These are phyloP conservation scores for Cantharis rustica DNA, from an alignment of 2,888 invertebrate species.

Conservation along the genomic window DNA sequence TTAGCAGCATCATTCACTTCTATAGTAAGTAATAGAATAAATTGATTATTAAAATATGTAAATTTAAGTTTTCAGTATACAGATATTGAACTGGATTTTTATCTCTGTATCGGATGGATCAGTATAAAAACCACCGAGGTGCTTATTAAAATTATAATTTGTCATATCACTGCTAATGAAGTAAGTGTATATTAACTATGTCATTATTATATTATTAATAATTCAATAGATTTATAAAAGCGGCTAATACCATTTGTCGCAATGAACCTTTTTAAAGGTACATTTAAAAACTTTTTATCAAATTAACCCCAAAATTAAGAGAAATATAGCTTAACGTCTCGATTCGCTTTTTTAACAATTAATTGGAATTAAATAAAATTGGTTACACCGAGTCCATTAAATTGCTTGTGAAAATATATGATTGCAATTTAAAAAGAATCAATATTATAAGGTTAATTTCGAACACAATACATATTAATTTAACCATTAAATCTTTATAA, in stretches of 20 bases:
- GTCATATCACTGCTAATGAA: conserved; percentile 10
- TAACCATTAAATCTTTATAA: not conserved
- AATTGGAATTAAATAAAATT: conserved; percentile 4
- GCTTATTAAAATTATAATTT: not conserved
- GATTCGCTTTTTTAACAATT: not conserved
- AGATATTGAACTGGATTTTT: not conserved
- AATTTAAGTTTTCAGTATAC: not conserved
- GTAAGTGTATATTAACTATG: not conserved
- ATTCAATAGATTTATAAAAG: not conserved
- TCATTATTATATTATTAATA: not conserved
- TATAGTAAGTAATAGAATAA: not conserved
- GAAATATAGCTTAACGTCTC: not conserved
- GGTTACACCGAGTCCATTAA: not conserved
- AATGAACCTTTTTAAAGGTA: not conserved
- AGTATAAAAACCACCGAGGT: not conserved
- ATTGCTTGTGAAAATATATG: conserved; percentile 1
- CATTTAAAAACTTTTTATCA: not conserved
- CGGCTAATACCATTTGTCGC: not conserved
- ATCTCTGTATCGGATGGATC: not conserved
- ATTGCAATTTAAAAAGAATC: not conserved
- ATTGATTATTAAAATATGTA: not conserved
- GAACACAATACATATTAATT: not conserved
- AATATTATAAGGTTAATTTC: not conserved
- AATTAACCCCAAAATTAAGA: not conserved
- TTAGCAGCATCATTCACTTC: not conserved